Base-by-base conservation (phyloP, 2,113 vertebrate species). In the Cephalophus harveyi region DNA sequence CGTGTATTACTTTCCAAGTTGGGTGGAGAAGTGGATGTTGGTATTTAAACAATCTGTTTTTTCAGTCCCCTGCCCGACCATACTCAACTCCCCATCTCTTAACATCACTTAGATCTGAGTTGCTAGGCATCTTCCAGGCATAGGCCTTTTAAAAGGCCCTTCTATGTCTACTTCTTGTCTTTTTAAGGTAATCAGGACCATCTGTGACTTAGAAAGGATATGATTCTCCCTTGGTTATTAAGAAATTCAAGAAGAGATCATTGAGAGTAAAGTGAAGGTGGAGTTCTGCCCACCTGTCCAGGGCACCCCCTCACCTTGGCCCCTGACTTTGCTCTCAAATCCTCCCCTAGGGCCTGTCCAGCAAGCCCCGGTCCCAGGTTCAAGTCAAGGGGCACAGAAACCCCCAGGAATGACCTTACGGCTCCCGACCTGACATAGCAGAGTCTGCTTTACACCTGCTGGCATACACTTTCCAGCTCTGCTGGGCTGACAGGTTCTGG, bases 171-270 rank as follows among this genome's bases (percentile, higher is more conserved):
- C 6, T 28, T 11, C 17, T 81, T 11, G 0, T 71, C 9, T 76
- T 88, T 91, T 95, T 40, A 46, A 60, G 59, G 59, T 87, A 55
- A 30, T 95, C 55, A 17, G 33, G 12, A 59, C 79, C 30, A 60
- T 74, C 11, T 91, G 57, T 97, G 83, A 81, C 91, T 87, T 89
- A 67, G 52, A 95, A 89, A 97, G 48, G 25, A 36, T 64, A 11
- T 6, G 12, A 36, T 59, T 93, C n/a, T 85, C 28, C 55, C 50
- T 25, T 54, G 30, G 27, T 43, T 85, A 48, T 76, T 85, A 85
- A 50, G 48, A 90, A 94, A 85, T 89, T 95, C 40, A 71, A n/a
- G 62, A 54, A 84, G 78, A 84, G n/a, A 19, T 36, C 28, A 36
- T 10, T 62, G 78, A 79, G 60, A 14, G 30, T 2, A 15, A 19